Evolutionary conservation across 2,888 invertebrate species (phyloP).

Genomic region (Clusia tigrina): DNA sequence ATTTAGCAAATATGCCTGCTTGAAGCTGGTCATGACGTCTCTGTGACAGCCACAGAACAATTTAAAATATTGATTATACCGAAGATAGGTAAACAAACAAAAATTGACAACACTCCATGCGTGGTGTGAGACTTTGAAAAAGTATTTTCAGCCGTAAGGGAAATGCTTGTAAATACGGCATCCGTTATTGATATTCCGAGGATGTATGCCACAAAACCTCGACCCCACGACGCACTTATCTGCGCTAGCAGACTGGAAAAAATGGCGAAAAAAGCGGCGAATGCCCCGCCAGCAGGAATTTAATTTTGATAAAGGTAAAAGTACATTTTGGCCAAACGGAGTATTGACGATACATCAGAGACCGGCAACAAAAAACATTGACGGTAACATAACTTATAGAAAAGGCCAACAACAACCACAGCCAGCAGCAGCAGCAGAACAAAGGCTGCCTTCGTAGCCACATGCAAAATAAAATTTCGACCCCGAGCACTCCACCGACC

Average conservation of each 20-base stretch:
- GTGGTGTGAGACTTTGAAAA: no score
- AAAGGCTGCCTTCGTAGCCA: slow-evolving; percentile 1
- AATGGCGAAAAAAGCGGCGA: slow-evolving; percentile 21
- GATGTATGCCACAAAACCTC: slow-evolving; percentile 26
- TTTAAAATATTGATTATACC: slow-evolving; percentile 13
- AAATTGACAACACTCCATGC: neutral
- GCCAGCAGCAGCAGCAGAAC: neutral
- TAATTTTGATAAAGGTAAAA: slow-evolving; percentile 55
- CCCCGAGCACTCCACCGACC: neutral
- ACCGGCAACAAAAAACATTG: slow-evolving; percentile 8
- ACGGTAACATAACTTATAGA: neutral
- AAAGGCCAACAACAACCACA: neutral
- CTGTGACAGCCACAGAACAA: no score
- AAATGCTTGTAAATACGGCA: slow-evolving; percentile 11
- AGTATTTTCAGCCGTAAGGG: no score
- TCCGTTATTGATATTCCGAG: slow-evolving; percentile 29
- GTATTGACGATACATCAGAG: slow-evolving; percentile 51
- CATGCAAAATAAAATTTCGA: neutral
- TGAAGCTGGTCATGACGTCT: no score
- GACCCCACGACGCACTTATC: neutral
- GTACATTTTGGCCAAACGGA: slow-evolving; percentile 30
- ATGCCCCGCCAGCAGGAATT: slow-evolving; percentile 46
- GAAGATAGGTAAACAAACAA: neutral
- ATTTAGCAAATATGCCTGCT: no score
- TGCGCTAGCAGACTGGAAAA: slow-evolving; percentile 14